Percentiles rank a stretch among this genome's conserved stretches.
These are phyloP conservation scores for Lamprotornis superbus DNA, from an alignment of 2,113 vertebrate species.

Conservation along the genomic window DNA sequence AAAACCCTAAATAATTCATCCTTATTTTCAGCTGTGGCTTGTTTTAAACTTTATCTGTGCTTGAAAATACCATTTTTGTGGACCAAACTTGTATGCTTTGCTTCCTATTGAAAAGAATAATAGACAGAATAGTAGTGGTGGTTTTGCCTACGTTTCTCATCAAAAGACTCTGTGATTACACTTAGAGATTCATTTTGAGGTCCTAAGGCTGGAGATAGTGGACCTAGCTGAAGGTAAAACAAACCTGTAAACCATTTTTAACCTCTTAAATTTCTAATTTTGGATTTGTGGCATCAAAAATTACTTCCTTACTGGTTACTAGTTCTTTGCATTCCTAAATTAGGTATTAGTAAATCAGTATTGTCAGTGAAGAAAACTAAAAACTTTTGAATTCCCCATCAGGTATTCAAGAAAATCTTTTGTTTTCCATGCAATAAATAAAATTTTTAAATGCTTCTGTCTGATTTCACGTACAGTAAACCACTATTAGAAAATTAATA, in stretches of 20 bases:
- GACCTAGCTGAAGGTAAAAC: neutral
- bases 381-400: fast-evolving
- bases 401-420: neutral
- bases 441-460: neutral
- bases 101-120: neutral
- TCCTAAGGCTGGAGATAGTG: neutral
- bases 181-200: neutral
- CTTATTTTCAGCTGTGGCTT: neutral
- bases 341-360: neutral
- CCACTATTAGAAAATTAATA: neutral
- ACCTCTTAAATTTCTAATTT: neutral
- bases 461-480: neutral
- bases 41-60: neutral
- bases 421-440: neutral
- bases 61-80: neutral
- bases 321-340: neutral
- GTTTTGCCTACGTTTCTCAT: neutral
- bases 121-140: neutral
- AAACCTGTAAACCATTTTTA: neutral
- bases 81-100: neutral
- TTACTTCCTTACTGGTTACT: neutral
- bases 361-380: neutral
- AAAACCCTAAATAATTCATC: neutral
- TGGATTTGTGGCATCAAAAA: neutral
- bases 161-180: neutral